Percentiles rank a stretch among this genome's conserved stretches.
Conservation (phyloP, 2,888 invertebrate genomes). For the Hyposoter dolosus region DNA sequence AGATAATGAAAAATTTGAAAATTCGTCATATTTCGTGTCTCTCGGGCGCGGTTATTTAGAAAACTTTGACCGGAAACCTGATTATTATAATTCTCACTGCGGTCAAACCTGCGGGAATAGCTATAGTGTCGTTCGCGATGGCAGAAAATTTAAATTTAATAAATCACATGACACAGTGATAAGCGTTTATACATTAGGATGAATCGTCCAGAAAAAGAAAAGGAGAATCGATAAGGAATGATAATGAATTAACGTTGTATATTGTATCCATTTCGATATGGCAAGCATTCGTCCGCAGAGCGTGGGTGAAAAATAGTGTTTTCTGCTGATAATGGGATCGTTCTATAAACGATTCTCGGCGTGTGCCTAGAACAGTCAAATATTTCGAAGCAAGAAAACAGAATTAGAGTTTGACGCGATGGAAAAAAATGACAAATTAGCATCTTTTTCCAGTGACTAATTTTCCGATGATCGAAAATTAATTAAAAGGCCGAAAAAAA, state of each 20-base stretch:
- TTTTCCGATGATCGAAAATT: not conserved
- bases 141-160: constrained; percentile 13
- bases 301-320: constrained; percentile 54
- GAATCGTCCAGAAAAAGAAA: constrained; percentile 29
- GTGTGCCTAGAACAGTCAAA: not conserved
- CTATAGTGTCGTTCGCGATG: no score
- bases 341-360: constrained; percentile 33
- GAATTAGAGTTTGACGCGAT: not conserved
- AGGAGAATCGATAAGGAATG: constrained; percentile 48
- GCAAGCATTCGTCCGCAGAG: constrained; percentile 56
- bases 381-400: not conserved
- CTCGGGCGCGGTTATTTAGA: no score
- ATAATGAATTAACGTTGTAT: constrained; percentile 52
- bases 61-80: no score
- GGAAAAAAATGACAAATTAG: not conserved
- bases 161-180: not conserved
- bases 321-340: constrained; percentile 41
- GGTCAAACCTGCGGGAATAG: no score
- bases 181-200: not conserved
- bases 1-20: no score
- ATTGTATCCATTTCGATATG: constrained; percentile 51
- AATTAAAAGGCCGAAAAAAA: not conserved
- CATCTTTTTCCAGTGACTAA: not conserved
- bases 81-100: no score
- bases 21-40: no score